phyloP scores from a whole-genome alignment of 2,113 vertebrate genomes.

The Cebidichthys violaceus region DNA sequence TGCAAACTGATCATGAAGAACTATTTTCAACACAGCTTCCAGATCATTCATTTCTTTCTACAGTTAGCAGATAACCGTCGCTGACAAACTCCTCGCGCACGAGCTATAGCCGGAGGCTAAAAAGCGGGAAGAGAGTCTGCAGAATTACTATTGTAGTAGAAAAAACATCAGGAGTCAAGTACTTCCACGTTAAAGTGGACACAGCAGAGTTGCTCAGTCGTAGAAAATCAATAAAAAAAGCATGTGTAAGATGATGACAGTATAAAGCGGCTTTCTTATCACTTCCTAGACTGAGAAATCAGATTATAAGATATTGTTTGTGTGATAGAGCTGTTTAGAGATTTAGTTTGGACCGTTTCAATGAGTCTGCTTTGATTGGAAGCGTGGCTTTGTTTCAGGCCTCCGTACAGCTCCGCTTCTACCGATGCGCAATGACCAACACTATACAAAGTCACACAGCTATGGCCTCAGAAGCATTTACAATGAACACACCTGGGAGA shows the following conservation, averaged over 20 bases:
- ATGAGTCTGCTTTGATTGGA: conserved; percentile 24
- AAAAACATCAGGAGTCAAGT: conserved; percentile 41
- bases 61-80: conserved; percentile 3
- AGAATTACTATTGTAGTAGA: conserved; percentile 28
- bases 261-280: conserved; percentile 26
- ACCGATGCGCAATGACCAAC: conserved; percentile 8
- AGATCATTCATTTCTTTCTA: conserved; percentile 16
- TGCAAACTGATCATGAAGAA: conserved; percentile 29
- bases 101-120: conserved; percentile 11
- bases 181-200: conserved; percentile 2
- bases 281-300: not conserved
- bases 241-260: not conserved
- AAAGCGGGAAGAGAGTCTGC: conserved; percentile 20
- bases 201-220: conserved; percentile 6
- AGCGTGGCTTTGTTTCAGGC: not conserved
- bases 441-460: conserved; percentile 49
- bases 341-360: not conserved
- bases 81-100: conserved; percentile 21
- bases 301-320: conserved; percentile 15
- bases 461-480: conserved; percentile 64
- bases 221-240: conserved; percentile 32
- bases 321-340: not conserved
- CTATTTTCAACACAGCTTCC: conserved; percentile 12
- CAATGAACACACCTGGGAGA: conserved; percentile 61
- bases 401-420: not conserved